Evolutionary conservation across 2,888 invertebrate species (phyloP), one percentile per base, ranked within the genome.

Genomic region (Saturnia pavonia): DNA sequence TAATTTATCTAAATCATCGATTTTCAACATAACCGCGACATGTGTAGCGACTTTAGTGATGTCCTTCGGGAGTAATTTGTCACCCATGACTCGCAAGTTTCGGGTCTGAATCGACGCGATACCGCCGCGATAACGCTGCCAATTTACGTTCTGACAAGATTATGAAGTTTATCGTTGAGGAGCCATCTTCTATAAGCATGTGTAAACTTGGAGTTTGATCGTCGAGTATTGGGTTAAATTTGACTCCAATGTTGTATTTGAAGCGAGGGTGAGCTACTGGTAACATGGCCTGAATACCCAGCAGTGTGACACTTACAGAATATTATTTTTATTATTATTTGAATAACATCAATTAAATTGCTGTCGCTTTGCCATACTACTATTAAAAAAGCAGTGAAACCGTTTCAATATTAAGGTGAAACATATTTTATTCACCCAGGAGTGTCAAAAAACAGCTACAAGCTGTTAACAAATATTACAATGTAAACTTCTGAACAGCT

Each of bases 101-200:
- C 73, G 71, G 34, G 72, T 60, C 69, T 51, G 54, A 51, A 42
- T 25, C 51, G 19, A 45, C 6, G 40, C 67, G 70, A 67, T 70
- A 43, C 51, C 73, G 73, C 73, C 70, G 51, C 74, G 74, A 76
- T 79, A 77, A 75, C 78, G 74, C 72, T 71, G 70, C 72, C 81
- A 80, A 81, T 80, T 81, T 80, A 72, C 77, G 72, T 77, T 78
- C 76, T 79, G 81, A 78, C 80, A 82, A 79, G 54, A 74, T 78
- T 73, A 79, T 80, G 74, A 78, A 75, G 74, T 76, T 81, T 81
- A 81, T 81, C 81, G 45, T 54, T 34, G 42, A 70, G 69, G 22
- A 60, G 45, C 70, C 51, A 66, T 67, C 54, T 65, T 40, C 40
- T n/a, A 19, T 65, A n/a, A 65, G 14, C 25, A 40, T 65, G 65